Base-by-base conservation (phyloP, 2,888 invertebrate species). In the Tenthredo notha region DNA sequence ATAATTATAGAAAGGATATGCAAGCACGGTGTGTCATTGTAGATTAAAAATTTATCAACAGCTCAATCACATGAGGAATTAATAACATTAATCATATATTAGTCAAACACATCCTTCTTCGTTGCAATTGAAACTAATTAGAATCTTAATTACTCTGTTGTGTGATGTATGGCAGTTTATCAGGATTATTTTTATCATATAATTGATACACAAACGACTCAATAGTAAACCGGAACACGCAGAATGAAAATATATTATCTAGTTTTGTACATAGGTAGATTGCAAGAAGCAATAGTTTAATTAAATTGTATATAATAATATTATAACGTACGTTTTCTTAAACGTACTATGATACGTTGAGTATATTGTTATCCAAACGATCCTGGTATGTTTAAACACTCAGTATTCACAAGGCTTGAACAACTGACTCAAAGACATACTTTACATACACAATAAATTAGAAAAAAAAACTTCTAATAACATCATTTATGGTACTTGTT, bases 241-340 rank as follows among this genome's bases (percentile, higher is more conserved):
- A 33, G 29, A 33, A 15, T 67, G 29, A 67, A 25, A 5, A 67
- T 67, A 67, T 18, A 18, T 67, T 18, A 18, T 67, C 18, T 0
- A 67, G 33, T 67, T 67, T 67, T 12, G 3, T 18, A 67, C 67
- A 33, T 33, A 67, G 67, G 9, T 15, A 29, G 12, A 21, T 3
- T 33, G 5, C 29, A 67, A 15, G 3, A 25, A 67, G 25, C 12
- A 67, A 33, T 25, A 25, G 15, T 3, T 33, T 25, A 61, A 2
- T 25, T 3, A 25, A 61, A 21, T 61, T 25, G 2, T 40, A 21
- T 10, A 40, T 40, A 40, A 40, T 72, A 40, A 72, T 72, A 40
- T 72, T 33, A 29, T 83, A 72, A 25, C n/a, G 50, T 82, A 33
- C 85, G 12, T 12, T 86, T 86, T 25, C 80, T 33, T 78, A 84